A percentile compares a stretch with the other conserved stretches of the same genome.
These are phyloP conservation scores for human (Homo sapiens) DNA, from an alignment of 2,113 vertebrate genomes.

Conservation along the genomic window DNA sequence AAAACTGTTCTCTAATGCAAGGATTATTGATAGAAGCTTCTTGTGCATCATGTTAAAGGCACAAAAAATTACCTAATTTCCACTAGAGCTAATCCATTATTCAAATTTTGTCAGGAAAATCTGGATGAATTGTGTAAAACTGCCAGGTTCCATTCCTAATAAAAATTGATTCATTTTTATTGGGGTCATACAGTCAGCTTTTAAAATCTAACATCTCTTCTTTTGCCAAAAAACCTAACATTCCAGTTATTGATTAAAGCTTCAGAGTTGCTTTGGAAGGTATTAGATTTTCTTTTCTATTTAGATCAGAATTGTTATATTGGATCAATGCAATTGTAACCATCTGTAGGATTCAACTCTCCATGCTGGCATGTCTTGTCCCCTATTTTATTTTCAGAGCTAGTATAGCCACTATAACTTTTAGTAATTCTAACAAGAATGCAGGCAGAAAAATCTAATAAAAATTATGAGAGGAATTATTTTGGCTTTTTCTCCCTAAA, in stretches of 20 bases:
- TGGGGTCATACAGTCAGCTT: constrained; percentile 56
- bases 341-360: constrained; percentile 5
- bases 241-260: constrained; percentile 73
- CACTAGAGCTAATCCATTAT: constrained; percentile 64
- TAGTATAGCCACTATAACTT: neutral
- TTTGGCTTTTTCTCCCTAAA: neutral
- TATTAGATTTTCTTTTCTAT: constrained; percentile 68
- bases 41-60: constrained; percentile 25
- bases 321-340: neutral
- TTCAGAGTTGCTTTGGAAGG: constrained; percentile 69
- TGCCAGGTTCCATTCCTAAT: constrained; percentile 60
- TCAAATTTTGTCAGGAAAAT: constrained; percentile 69
- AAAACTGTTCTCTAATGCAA: constrained; percentile 55
- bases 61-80: constrained; percentile 68
- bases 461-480: neutral
- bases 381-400: neutral
- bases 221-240: constrained; percentile 55
- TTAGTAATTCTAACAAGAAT: neutral
- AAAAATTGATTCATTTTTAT: constrained; percentile 72
- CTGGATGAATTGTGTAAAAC: constrained; percentile 38
- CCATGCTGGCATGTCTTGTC: neutral
- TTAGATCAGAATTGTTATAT: constrained; percentile 50
- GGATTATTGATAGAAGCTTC: constrained; percentile 59
- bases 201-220: constrained; percentile 65
- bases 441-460: neutral